Percentiles rank a stretch among this genome's conserved stretches.
Conservation (phyloP, 2,888 invertebrate species). For the Sarcophaga subvicina region DNA sequence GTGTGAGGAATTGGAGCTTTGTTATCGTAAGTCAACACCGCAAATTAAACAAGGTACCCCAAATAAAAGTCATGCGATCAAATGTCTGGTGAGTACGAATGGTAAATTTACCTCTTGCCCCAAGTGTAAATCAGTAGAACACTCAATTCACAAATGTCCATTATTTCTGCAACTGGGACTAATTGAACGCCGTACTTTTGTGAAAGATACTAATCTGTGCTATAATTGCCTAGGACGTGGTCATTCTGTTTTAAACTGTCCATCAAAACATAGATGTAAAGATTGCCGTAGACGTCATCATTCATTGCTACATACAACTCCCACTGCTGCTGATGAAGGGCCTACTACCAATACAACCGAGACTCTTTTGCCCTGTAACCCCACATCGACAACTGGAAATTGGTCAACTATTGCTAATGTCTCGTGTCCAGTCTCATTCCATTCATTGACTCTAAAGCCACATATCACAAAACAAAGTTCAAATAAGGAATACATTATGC, state of each 20-base stretch:
- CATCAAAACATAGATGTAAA: constrained; percentile 8
- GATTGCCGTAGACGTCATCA: constrained; percentile 24
- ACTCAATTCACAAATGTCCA: constrained; percentile 33
- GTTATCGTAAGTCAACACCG: constrained; percentile 1
- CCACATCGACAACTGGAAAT: no score
- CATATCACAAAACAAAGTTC: neutral
- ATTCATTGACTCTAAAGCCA: neutral
- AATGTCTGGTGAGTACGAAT: constrained; percentile 36
- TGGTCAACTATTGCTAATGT: constrained; percentile 7
- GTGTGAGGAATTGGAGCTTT: constrained; percentile 38
- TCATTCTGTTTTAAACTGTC: no score
- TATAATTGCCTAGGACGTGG: constrained; percentile 21
- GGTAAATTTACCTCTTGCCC: neutral
- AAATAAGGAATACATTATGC: constrained; percentile 27
- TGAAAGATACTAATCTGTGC: constrained; percentile 20
- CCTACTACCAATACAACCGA: neutral
- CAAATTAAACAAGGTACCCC: neutral
- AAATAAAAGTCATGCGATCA: neutral
- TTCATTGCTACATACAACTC: constrained; percentile 13
- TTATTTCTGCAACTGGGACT: neutral
- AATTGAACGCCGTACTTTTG: constrained; percentile 34
- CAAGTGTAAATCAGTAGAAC: constrained; percentile 41
- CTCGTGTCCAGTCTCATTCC: constrained; percentile 13
- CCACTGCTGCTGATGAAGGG: neutral
- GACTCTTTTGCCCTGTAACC: no score